These are phyloP conservation scores for Athrips mouffetella DNA, from an alignment of 2,888 invertebrate genomes.

Conservation along the genomic window DNA sequence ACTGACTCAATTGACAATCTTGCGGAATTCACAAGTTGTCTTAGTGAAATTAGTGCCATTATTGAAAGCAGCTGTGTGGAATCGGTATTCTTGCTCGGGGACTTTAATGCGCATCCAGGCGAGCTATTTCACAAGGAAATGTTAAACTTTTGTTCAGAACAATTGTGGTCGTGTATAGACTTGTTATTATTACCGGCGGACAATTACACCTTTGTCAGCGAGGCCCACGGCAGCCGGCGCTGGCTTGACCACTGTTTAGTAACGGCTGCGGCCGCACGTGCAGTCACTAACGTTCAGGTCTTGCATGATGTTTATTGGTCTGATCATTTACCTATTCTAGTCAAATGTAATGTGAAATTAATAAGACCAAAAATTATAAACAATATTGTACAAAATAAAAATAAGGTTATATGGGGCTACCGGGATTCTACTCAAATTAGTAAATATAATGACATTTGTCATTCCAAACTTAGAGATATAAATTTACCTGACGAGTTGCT, in stretches of 20 bases:
- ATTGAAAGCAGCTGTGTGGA: background rate
- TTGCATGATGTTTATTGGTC: background rate
- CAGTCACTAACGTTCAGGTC: background rate
- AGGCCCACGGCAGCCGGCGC: background rate
- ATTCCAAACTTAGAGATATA: too few relatives aligned
- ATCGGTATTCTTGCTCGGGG: background rate
- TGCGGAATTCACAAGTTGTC: background rate
- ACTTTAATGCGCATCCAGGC: too few relatives aligned
- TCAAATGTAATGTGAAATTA: too few relatives aligned
- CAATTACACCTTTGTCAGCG: background rate
- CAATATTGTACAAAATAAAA: too few relatives aligned
- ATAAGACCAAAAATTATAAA: too few relatives aligned
- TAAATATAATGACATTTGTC: too few relatives aligned
- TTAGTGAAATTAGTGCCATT: background rate
- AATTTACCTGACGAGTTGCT: too few relatives aligned
- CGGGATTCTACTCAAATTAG: too few relatives aligned
- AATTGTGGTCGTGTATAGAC: background rate
- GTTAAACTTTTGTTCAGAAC: background rate
- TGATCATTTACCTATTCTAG: background rate
- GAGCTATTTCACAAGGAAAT: background rate
- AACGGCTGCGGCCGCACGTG: background rate
- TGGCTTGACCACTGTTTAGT: background rate
- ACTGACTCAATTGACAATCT: background rate
- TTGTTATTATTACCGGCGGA: background rate
- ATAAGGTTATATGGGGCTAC: too few relatives aligned